Evolutionary conservation across 2,113 vertebrate genomes (phyloP), one percentile per base, ranked within the genome.

Genomic region (Hyperopisus bebe): DNA sequence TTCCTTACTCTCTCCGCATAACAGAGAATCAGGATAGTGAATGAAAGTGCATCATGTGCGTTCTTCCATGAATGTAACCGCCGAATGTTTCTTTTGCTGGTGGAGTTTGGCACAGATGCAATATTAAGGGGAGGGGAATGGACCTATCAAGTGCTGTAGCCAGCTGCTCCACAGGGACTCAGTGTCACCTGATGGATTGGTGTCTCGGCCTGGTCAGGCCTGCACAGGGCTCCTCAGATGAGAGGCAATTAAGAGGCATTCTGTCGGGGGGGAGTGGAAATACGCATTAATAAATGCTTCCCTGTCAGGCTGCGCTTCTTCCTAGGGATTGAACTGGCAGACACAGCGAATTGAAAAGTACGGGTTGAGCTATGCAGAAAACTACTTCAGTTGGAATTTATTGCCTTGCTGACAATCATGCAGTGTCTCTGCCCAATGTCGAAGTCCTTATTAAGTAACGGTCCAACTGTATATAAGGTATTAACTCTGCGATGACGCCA

Each of bases 231-330:
- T 87, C 50, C 42, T 85, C 24, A 85, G 19, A 85, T 85, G 82
- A 51, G 82, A 51, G 50, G 31, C 89, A 89, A 89, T 90, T 70
- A 70, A 86, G 66, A 66, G 55, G 51, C n/a, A 27, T 58, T 77
- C 44, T 47, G 62, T 47, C 0, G 10, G 55, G 55, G 58, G 46
- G 82, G 53, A 11, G 13, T 17, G 39, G 62, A 27, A 70, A 70
- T 70, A 70, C 42, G 11, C 46, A 46, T 50, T 86, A 89, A 47
- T 90, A 51, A 62, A 44, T 44, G 42, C 39, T 42, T 58, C 7
- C 7, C 53, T 62, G 87, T 44, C 51, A 66, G 58, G 19, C 42
- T 62, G 31, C 39, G 42, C 42, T 66, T 62, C 35, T 42, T 39
- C 87, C 39, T 24, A 39, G 31, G 27, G 50, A 55, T 21, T 87